Percentiles rank a stretch among this genome's conserved stretches.
Evolutionary conservation across 1,140 invertebrate species (phyloP).

Genomic region (Dendrolimus punctatus): DNA sequence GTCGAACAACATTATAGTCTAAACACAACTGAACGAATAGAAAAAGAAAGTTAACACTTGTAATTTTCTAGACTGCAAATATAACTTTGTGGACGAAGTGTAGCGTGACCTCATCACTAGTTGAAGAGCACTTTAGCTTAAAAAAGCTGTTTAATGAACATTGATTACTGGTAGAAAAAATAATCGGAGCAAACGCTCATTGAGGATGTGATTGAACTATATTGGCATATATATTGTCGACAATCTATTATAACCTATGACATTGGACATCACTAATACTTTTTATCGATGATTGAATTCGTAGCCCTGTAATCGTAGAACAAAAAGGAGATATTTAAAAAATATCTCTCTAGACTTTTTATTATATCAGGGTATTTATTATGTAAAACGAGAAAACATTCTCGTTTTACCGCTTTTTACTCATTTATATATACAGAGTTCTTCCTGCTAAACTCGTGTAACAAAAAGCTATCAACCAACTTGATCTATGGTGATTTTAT

Average conservation of each 20-base stretch:
- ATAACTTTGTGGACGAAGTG: constrained; percentile 20
- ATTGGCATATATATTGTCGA: constrained; percentile 26
- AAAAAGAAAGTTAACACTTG: constrained; percentile 3
- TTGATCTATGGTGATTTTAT: too few relatives aligned
- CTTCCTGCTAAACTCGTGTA: too few relatives aligned
- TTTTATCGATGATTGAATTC: constrained; percentile 1
- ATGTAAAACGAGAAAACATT: too few relatives aligned
- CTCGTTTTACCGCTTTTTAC: too few relatives aligned
- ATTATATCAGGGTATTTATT: too few relatives aligned
- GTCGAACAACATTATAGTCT: not conserved
- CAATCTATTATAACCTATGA: constrained; percentile 27
- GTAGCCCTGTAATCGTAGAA: too few relatives aligned
- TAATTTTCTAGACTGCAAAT: constrained; percentile 17
- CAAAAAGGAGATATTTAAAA: too few relatives aligned
- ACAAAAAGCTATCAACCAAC: too few relatives aligned
- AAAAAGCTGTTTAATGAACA: constrained; percentile 32
- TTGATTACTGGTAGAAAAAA: constrained; percentile 28
- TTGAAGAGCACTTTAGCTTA: constrained; percentile 21
- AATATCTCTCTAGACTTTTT: too few relatives aligned
- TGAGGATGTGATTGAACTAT: constrained; percentile 17
- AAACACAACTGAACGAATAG: not conserved
- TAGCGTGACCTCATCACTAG: constrained; percentile 28
- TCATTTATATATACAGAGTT: too few relatives aligned
- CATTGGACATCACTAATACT: constrained; percentile 15
- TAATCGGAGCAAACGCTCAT: constrained; percentile 23